These are phyloP conservation scores for Listronotus bonariensis DNA, from an alignment of 1,140 invertebrate genomes.

Conservation along the genomic window DNA sequence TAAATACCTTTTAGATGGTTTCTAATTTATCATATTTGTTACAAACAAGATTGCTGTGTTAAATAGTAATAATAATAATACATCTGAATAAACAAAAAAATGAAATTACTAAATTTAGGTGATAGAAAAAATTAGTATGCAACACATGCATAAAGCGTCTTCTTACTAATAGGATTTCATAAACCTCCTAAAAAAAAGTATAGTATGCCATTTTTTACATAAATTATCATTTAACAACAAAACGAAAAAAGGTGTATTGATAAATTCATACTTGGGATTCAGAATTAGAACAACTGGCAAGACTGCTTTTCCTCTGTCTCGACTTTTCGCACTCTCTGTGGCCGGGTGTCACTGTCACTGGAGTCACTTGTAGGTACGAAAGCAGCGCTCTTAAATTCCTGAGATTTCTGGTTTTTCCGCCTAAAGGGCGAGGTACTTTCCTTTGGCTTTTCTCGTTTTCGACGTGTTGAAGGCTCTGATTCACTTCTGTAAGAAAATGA, in stretches of 20 bases:
- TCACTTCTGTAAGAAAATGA: constrained; percentile 22
- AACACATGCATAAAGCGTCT: no score
- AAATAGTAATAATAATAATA: no score
- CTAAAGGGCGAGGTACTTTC: constrained; percentile 46
- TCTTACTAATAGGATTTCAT: no score
- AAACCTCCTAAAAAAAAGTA: no score
- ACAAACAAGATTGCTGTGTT: no score
- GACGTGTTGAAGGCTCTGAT: constrained; percentile 24
- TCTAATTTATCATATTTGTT: no score
- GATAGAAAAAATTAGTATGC: no score
- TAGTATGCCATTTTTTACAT: no score
- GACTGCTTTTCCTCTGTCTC: constrained; percentile 18
- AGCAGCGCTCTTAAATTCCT: constrained; percentile 43
- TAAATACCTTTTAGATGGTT: no score
- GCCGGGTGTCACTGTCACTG: constrained; percentile 52
- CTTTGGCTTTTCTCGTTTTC: constrained; percentile 46
- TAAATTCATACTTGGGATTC: not conserved
- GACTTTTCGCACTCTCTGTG: constrained; percentile 38
- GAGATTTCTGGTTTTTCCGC: constrained; percentile 41
- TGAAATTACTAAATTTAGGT: no score
- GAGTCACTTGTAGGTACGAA: constrained; percentile 51
- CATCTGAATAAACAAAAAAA: no score
- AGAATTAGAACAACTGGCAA: constrained; percentile 1
- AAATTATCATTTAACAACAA: not conserved
- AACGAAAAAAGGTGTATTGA: not conserved